Base-by-base conservation (phyloP, 2,113 vertebrate species). In the Amazona vittata region DNA sequence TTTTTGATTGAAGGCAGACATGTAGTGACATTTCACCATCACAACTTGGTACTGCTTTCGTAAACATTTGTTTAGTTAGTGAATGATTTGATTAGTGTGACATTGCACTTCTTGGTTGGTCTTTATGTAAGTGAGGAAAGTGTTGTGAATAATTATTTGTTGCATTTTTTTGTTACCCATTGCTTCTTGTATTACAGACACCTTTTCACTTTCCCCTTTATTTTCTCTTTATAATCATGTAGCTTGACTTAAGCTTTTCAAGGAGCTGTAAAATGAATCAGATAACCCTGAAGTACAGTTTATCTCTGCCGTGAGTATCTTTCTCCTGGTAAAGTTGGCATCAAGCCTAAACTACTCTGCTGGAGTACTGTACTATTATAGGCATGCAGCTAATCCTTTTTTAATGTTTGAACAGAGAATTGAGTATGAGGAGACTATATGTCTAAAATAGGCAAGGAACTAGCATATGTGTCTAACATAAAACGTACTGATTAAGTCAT, bases 161-260 rank as follows among this genome's bases (percentile, higher is more conserved):
- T 44, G 16, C 19, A 31, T 71, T 0, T 0, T 63, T 95, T 43
- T 46, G 39, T 14, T 67, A 14, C 14, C 86, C 3, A 0, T 25
- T 89, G 4, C 3, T 85, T 70, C 26, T 49, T 82, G 9, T 41
- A 4, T 73, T 86, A 7, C 62, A 77, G 44, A 26, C 5, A 29
- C 22, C 17, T 88, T 79, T 73, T 41, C 6, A 15, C 64, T 93
- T 85, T 62, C 5, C 11, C 24, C 5, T 60, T 84, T 79, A 6
- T 68, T 83, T 79, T 85, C 8, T 90, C 39, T 31, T 69, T 60
- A 13, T 26, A 49, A 44, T 70, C 2, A 6, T 43, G 26, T 84
- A 78, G 55, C 18, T 84, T 82, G 57, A 52, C 33, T 79, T 84
- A 6, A 0, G 0, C 71, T 85, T 89, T 68, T 94, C 67, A 15